Conservation (phyloP, 2,113 vertebrate genomes). For the Phocoena sinus region DNA sequence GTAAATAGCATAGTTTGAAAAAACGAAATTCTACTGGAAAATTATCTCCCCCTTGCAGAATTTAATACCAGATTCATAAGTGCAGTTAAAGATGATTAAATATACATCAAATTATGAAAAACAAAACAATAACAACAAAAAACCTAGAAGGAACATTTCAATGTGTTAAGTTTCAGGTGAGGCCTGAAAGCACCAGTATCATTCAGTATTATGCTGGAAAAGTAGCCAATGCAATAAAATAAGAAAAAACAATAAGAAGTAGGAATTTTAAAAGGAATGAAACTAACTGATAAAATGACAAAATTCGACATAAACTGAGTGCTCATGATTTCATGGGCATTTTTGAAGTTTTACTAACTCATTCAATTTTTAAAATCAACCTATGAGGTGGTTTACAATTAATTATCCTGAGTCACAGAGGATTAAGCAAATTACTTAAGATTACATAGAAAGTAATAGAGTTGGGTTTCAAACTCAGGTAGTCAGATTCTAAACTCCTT, state of each 20-base stretch:
- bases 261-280: not conserved
- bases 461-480: not conserved
- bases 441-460: not conserved
- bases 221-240: not conserved
- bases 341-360: not conserved
- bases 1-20: not conserved
- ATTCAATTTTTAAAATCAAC: not conserved
- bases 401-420: not conserved
- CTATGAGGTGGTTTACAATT: not conserved
- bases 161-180: not conserved
- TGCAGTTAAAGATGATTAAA: not conserved
- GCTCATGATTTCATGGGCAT: not conserved
- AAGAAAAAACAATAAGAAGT: not conserved
- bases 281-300: not conserved
- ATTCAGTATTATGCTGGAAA: not conserved
- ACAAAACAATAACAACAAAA: not conserved
- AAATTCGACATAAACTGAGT: not conserved
- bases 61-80: not conserved
- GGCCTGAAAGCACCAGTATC: not conserved
- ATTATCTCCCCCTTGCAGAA: not conserved
- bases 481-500: not conserved
- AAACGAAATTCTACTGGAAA: not conserved
- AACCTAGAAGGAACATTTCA: not conserved
- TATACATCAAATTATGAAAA: not conserved
- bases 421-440: not conserved